A percentile compares a stretch with the other conserved stretches of the same genome.
Conservation (phyloP, 2,888 invertebrate genomes). For the Pogonocherus hispidulus region DNA sequence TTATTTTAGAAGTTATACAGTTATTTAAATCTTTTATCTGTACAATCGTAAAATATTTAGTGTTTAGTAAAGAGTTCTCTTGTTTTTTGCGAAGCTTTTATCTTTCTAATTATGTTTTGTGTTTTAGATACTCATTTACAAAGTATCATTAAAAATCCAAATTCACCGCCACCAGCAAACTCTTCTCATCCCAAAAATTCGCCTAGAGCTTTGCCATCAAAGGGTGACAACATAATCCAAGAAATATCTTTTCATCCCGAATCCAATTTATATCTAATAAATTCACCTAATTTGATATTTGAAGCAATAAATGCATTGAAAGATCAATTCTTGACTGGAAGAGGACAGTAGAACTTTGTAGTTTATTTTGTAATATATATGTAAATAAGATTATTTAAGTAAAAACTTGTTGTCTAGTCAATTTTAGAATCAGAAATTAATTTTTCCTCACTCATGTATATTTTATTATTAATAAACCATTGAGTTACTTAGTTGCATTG, state of each 20-base stretch:
- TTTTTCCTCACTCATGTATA: slow-evolving; percentile 9
- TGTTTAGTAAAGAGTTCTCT: too few relatives aligned
- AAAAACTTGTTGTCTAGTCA: slow-evolving; percentile 20
- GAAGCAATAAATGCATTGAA: slow-evolving; percentile 58
- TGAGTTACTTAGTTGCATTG: too few relatives aligned
- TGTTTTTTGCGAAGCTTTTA: too few relatives aligned
- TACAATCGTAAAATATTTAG: too few relatives aligned
- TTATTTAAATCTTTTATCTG: too few relatives aligned
- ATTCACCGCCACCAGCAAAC: not conserved
- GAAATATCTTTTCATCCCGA: not conserved
- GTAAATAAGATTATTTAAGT: slow-evolving; percentile 54
- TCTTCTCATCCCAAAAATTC: not conserved
- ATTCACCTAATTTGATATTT: slow-evolving; percentile 51
- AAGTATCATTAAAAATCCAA: not conserved
- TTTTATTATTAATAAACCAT: not conserved
- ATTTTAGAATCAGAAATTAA: slow-evolving; percentile 7
- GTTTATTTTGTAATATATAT: slow-evolving; percentile 60
- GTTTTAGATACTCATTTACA: slow-evolving; percentile 12
- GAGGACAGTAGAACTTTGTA: slow-evolving; percentile 53
- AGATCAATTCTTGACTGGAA: slow-evolving; percentile 57
- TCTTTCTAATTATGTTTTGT: not conserved
- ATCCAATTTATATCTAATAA: not conserved
- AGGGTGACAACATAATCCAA: not conserved
- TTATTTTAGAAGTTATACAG: too few relatives aligned
- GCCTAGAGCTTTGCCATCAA: not conserved